These are phyloP conservation scores for Brachymystax lenok DNA, from an alignment of 2,797 vertebrate species.

Conservation along the genomic window DNA sequence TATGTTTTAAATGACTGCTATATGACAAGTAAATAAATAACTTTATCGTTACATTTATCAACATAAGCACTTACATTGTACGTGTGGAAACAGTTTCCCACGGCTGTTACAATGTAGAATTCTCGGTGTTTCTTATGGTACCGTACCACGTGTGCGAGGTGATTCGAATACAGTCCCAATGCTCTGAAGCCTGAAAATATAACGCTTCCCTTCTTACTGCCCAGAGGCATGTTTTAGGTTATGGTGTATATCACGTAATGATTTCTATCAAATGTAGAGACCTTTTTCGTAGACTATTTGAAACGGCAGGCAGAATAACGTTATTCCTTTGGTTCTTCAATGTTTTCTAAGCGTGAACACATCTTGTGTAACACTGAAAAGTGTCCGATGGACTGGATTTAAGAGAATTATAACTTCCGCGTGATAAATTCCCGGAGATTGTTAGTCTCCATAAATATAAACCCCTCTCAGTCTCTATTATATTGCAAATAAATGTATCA, in stretches of 20 bases:
- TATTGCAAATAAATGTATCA: neutral
- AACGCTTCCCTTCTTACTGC: conserved; percentile 58
- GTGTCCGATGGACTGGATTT: conserved; percentile 14
- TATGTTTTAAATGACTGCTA: neutral
- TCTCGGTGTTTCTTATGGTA: conserved; percentile 87
- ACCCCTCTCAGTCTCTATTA: neutral
- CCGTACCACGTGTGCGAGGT: conserved; percentile 86
- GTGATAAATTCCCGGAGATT: no score
- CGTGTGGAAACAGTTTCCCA: conserved; percentile 87
- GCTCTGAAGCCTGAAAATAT: conserved; percentile 88
- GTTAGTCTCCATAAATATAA: neutral
- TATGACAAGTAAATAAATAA: neutral
- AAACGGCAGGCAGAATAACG: neutral
- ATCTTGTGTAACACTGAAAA: conserved; percentile 21
- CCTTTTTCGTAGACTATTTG: no score
- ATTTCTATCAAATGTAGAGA: neutral
- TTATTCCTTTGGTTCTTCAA: neutral
- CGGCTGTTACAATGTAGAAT: conserved; percentile 83
- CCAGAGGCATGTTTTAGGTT: conserved; percentile 35
- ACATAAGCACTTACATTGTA: conserved; percentile 86
- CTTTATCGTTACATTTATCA: neutral
- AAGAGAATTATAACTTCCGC: neutral
- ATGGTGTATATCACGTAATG: neutral
- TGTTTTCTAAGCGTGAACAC: neutral
- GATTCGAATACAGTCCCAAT: conserved; percentile 86